phyloP scores from a whole-genome alignment of 2,888 invertebrate genomes.

The Cantharis flavilabris region DNA sequence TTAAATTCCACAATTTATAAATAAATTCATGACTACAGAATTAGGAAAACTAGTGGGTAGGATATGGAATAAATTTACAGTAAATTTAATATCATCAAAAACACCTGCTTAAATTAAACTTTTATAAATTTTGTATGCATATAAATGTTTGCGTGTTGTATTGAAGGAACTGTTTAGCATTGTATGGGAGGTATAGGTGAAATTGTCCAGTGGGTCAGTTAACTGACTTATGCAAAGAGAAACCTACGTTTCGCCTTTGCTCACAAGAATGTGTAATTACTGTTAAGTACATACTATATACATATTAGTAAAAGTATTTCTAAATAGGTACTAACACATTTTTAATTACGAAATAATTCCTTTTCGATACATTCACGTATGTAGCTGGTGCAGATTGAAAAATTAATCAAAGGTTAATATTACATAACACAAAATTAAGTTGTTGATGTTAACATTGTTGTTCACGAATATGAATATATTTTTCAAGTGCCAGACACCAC shows the following conservation, averaged over 20 bases:
- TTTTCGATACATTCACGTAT: neutral
- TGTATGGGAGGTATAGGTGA: constrained; percentile 4
- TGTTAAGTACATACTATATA: neutral
- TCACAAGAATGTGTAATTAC: constrained; percentile 6
- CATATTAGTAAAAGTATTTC: neutral
- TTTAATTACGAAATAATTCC: neutral
- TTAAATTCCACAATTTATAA: neutral
- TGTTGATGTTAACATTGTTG: neutral
- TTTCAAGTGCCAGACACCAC: no score
- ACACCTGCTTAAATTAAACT: neutral
- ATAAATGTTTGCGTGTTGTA: neutral
- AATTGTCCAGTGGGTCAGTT: constrained; percentile 13
- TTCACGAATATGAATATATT: neutral
- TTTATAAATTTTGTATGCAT: neutral
- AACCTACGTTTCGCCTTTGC: constrained; percentile 18
- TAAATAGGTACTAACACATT: neutral
- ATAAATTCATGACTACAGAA: neutral
- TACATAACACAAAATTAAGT: neutral
- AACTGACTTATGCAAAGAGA: constrained; percentile 14
- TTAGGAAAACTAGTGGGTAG: neutral
- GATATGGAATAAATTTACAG: neutral
- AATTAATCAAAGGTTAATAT: neutral
- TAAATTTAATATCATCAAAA: neutral
- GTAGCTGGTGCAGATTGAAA: neutral
- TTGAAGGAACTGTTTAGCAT: neutral